Evolutionary conservation across 2,888 invertebrate genomes (phyloP).

Genomic region (Leucophenga montana): DNA sequence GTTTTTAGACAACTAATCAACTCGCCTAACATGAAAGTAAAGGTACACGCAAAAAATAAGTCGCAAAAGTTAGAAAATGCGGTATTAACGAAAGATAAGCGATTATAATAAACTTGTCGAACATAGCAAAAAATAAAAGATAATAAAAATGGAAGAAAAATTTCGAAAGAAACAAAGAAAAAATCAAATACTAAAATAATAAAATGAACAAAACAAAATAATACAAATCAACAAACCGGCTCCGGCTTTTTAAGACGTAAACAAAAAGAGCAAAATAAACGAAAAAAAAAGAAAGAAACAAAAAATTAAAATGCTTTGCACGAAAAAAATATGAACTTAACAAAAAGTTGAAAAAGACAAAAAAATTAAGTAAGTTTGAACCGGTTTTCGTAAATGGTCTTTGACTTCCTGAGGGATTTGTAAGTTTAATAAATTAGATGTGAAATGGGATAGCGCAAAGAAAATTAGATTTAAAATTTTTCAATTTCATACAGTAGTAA

Average conservation of each 20-base stretch:
- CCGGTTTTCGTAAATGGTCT: too few relatives aligned
- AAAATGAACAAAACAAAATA: conserved; percentile 7
- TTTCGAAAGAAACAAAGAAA: not conserved
- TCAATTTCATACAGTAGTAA: too few relatives aligned
- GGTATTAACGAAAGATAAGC: not conserved
- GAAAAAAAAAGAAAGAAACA: too few relatives aligned
- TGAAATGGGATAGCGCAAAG: too few relatives aligned
- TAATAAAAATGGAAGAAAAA: conserved; percentile 15
- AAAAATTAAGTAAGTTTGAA: too few relatives aligned
- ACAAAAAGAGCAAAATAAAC: conserved; percentile 13
- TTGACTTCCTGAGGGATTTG: too few relatives aligned
- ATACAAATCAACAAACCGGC: conserved; percentile 6
- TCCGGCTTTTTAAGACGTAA: conserved; percentile 26
- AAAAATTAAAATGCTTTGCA: too few relatives aligned
- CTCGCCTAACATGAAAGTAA: too few relatives aligned
- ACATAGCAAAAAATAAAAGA: conserved; percentile 7
- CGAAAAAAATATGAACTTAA: too few relatives aligned
- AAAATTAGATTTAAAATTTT: too few relatives aligned
- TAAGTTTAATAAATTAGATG: too few relatives aligned
- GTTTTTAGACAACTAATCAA: not conserved
- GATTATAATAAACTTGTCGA: conserved; percentile 15
- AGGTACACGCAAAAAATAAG: not conserved
- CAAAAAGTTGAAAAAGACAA: too few relatives aligned
- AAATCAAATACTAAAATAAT: not conserved
- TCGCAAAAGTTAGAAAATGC: not conserved